Conservation (phyloP, 1,140 invertebrate genomes). For the Drosophila punjabiensis region DNA sequence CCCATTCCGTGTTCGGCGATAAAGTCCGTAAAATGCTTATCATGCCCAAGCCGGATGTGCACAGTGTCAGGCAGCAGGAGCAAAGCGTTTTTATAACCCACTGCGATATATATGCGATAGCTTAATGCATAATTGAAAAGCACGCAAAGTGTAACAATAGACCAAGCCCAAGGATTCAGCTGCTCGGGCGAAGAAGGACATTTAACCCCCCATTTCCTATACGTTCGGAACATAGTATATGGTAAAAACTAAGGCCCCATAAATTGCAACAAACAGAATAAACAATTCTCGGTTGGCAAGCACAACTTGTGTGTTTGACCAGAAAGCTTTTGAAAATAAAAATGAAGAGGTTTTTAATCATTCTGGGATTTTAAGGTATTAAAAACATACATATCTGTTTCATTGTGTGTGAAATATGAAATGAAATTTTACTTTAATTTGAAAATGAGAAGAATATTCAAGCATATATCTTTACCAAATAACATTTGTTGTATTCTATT, state of each 20-base stretch:
- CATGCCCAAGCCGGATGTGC: constrained; percentile 76
- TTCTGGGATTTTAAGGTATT: not conserved
- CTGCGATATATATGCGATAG: constrained; percentile 51
- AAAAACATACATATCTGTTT: not conserved
- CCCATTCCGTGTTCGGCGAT: constrained; percentile 53
- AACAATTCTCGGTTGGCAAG: constrained; percentile 17
- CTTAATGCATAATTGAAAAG: constrained; percentile 83
- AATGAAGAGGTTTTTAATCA: constrained; percentile 8
- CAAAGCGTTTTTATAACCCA: constrained; percentile 66
- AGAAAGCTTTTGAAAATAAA: constrained; percentile 12
- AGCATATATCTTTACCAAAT: not conserved
- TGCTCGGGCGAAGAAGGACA: constrained; percentile 26
- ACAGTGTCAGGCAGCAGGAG: constrained; percentile 71
- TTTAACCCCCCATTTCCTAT: constrained; percentile 42
- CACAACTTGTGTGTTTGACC: constrained; percentile 11
- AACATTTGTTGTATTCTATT: not conserved
- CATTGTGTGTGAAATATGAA: not conserved
- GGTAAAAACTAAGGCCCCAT: not conserved
- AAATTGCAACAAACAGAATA: constrained; percentile 14
- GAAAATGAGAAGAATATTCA: not conserved
- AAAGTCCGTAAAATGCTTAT: constrained; percentile 81
- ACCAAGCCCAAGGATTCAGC: constrained; percentile 17
- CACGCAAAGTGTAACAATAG: constrained; percentile 76
- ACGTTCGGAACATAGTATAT: not conserved
- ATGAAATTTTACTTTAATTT: not conserved